Evolutionary conservation across 2,888 invertebrate genomes (phyloP).

Genomic region (Loripinus fragilis): DNA sequence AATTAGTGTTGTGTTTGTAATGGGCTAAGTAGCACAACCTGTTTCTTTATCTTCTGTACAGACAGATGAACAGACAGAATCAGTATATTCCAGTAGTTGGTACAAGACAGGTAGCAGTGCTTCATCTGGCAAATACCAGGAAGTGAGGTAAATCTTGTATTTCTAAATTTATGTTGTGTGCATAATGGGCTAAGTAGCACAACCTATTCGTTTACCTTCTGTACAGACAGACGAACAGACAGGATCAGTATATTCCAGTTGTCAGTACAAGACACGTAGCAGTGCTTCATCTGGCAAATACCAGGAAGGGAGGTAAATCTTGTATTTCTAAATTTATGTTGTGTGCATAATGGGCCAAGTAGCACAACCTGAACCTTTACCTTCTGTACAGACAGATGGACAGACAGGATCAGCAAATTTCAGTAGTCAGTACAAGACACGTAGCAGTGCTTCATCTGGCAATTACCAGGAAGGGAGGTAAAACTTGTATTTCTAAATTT

Average conservation of each 20-base stretch:
- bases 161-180: too few species aligned
- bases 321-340: too few species aligned
- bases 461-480: constrained; percentile 42
- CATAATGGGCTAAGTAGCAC: too few species aligned
- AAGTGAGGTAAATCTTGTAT: constrained; percentile 48
- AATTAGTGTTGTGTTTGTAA: too few species aligned
- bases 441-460: constrained; percentile 43
- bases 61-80: too few species aligned
- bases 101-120: constrained; percentile 29
- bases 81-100: constrained; percentile 19
- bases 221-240: too few species aligned
- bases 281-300: constrained; percentile 44
- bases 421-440: constrained; percentile 23
- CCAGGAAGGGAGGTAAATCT: constrained; percentile 42
- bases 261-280: constrained; percentile 25
- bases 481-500: too few species aligned
- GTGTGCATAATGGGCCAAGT: too few species aligned
- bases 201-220: too few species aligned
- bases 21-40: too few species aligned
- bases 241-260: not conserved
- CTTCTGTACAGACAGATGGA: not conserved
- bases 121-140: constrained; percentile 39
- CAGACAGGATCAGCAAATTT: not conserved
- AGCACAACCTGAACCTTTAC: not conserved
- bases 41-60: too few species aligned